Percentiles rank a stretch among this genome's conserved stretches.
These are phyloP conservation scores for Lepilemur septentrionalis DNA, from an alignment of 2,797 vertebrate genomes.

Conservation along the genomic window DNA sequence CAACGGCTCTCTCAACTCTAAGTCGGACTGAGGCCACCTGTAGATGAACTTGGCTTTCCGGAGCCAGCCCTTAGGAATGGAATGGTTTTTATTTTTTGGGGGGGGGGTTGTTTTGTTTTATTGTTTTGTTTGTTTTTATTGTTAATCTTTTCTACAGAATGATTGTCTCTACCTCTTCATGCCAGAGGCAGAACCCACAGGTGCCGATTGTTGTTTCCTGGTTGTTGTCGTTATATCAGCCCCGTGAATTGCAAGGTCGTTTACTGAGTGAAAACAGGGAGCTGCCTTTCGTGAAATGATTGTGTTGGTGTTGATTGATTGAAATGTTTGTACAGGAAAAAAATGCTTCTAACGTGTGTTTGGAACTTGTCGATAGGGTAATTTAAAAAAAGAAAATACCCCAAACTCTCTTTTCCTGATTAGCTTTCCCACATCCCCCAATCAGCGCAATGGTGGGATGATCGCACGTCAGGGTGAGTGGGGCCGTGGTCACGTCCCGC, in stretches of 20 bases:
- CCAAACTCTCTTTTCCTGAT: neutral
- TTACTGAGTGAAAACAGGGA: neutral
- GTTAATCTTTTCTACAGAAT: slow-evolving; percentile 41
- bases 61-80: slow-evolving; percentile 59
- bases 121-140: neutral
- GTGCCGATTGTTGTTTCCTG: neutral
- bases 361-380: neutral
- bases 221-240: neutral
- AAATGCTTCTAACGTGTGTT: neutral
- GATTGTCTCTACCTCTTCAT: slow-evolving; percentile 53
- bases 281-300: slow-evolving; percentile 31
- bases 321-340: neutral
- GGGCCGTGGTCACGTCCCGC: neutral
- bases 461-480: rapidly evolving
- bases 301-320: neutral
- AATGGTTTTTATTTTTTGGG: neutral
- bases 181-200: slow-evolving; percentile 63
- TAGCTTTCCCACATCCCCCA: neutral
- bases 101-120: neutral
- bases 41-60: slow-evolving; percentile 16
- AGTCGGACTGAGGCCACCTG: slow-evolving; percentile 52
- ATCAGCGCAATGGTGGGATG: no score
- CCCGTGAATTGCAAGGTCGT: neutral
- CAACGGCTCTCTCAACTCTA: slow-evolving; percentile 76
- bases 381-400: neutral